Evolutionary conservation across 2,888 invertebrate species (phyloP).

Genomic region (Neoscelio sp.): DNA sequence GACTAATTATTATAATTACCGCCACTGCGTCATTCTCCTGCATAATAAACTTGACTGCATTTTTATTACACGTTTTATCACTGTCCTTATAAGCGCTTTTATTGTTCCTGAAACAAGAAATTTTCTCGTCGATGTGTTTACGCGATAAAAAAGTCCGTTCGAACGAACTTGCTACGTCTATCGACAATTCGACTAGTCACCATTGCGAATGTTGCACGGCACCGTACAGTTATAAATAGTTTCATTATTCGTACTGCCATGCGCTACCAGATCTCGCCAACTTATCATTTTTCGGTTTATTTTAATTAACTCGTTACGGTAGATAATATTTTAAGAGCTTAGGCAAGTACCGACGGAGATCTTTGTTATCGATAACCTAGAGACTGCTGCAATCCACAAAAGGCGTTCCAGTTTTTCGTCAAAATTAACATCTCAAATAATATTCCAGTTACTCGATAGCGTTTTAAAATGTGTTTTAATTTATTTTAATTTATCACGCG

Average conservation of each 20-base stretch:
- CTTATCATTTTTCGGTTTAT: neutral
- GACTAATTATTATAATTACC: conserved; percentile 8
- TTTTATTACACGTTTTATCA: neutral
- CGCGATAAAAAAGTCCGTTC: neutral
- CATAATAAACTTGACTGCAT: neutral
- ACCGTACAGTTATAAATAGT: conserved; percentile 30
- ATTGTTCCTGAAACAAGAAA: neutral
- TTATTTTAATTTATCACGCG: too few species aligned
- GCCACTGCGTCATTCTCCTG: neutral
- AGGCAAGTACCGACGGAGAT: too few species aligned
- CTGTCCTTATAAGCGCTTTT: conserved; percentile 4
- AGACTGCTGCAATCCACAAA: too few species aligned
- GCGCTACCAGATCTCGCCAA: neutral
- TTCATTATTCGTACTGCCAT: conserved; percentile 11
- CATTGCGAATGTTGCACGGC: neutral
- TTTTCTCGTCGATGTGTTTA: neutral
- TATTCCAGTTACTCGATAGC: too few species aligned
- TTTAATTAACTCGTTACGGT: too few species aligned
- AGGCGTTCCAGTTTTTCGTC: too few species aligned
- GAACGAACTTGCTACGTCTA: neutral
- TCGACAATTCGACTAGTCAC: conserved; percentile 27
- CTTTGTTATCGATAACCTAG: too few species aligned
- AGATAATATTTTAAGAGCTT: too few species aligned
- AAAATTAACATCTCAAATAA: too few species aligned
- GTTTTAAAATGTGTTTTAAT: too few species aligned